Base-by-base conservation (phyloP, 2,797 vertebrate species). In the Synaphobranchus kaupii region DNA sequence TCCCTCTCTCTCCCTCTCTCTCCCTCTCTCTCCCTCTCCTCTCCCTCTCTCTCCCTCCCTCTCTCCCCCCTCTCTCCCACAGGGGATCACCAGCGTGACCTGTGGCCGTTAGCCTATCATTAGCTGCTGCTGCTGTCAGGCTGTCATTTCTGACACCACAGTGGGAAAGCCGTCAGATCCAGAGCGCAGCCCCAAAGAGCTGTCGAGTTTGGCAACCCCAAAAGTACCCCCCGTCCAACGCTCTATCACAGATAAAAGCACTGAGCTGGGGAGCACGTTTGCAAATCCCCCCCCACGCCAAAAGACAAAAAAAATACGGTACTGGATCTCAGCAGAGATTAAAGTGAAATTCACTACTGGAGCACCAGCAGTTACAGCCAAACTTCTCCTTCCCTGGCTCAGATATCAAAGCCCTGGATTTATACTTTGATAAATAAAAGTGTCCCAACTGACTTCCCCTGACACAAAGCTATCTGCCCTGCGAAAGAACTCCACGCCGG, bases 71-170 rank as follows among this genome's bases (percentile, higher is more conserved):
- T 20, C 13, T 7, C 34, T 20, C 17, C 0, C 34, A 20, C 1
- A 28, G 13, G 31, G 34, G 50, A 8, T 17, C n/a, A 34, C 34
- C 81, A 76, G 54, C n/a, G 31, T 58, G 66, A 76, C 66, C 80
- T 31, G 25, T 8, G 52, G 52, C 87, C 8, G 80, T 60, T 31
- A 87, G 68, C 25, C 87, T 4, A 22, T 88, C 90, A 90, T 90
- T 80, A 86, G 90, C 84, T 81, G 85, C 81, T 81, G 85, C 81
- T 87, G 86, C 73, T 84, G 88, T 88, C 88, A 83, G 56, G 25
- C 78, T 81, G 90, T 88, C 89, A 90, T 86, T 89, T 85, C 87
- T 87, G 83, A 71, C 85, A 78, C 87, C 85, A 85, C 80, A 17
- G 28, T 28, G 50, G 7, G 15, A 9, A 44, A 66, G 28, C 84